Base-by-base conservation (phyloP, 2,888 invertebrate genomes). In the Aphidoletes aphidimyza region DNA sequence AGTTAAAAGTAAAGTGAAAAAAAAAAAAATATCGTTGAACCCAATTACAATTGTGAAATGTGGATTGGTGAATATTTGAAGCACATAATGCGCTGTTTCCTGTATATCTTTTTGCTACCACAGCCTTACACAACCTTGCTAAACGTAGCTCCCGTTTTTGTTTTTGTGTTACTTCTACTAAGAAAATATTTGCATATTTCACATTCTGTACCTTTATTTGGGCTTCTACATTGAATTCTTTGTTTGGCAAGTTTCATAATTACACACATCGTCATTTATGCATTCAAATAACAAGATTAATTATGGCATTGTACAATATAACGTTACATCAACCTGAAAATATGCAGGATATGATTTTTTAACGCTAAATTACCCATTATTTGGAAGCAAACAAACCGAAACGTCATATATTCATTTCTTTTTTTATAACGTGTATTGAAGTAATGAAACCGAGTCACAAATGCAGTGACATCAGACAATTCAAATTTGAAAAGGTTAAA, bases 181-280 rank as follows among this genome's bases (percentile, higher is more conserved):
- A 30, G 34, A 69, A 69, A 69, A 69, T 69, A 69, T 69, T 69
- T 69, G 69, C 69, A 69, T 54, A 54, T 69, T 69, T 30, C 34
- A 69, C 69, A 69, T 69, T 69, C 69, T 30, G 14, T 30, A 69
- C 69, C 69, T 69, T 69, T 69, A 69, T 69, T 69, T 69, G 34
- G 69, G 30, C 30, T 69, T 34, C 0, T 30, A 6, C 69, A 14
- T 69, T 30, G 11, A 69, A 14, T 14, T 30, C 69, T 69, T 69
- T 69, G 69, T 69, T 69, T 14, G 34, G 69, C 69, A 69, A 69
- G 69, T 34, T 69, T 14, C 9, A 34, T 69, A 69, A 69, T 69
- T 69, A 69, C 69, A 69, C 17, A 69, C 69, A 69, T 69, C 69
- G 69, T 30, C 69, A 30, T 69, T 69, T 69, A 69, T 69, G 69